Evolutionary conservation across 2,113 vertebrate genomes (phyloP).

Genomic region (Cebidichthys violaceus): DNA sequence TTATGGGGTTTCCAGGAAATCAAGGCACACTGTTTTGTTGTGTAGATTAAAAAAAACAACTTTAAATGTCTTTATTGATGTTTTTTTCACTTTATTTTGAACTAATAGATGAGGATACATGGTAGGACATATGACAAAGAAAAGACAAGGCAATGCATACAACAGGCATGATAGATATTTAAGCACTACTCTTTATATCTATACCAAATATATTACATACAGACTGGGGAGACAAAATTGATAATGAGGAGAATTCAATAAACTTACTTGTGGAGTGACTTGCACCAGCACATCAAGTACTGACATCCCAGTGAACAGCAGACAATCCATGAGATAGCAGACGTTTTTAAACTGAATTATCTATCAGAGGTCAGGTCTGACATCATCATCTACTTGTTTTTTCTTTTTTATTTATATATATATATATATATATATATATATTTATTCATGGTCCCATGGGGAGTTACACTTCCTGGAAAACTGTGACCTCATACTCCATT

Average conservation of each 20-base stretch:
- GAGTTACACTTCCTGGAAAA: not conserved
- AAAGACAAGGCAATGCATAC: not conserved
- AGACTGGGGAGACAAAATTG: not conserved
- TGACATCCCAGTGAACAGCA: not conserved
- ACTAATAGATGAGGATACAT: conserved; percentile 1
- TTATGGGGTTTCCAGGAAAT: not conserved
- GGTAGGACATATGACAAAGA: not conserved
- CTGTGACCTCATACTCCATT: not conserved
- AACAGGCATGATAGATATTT: not conserved
- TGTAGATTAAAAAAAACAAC: not conserved
- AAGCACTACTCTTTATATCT: not conserved
- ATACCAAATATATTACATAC: not conserved
- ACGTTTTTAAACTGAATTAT: not conserved
- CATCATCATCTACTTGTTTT: not conserved
- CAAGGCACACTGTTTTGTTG: not conserved
- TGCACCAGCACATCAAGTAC: not conserved
- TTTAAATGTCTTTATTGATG: not conserved
- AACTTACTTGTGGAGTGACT: not conserved
- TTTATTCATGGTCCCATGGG: not conserved
- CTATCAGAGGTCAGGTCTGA: not conserved
- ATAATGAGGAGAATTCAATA: not conserved
- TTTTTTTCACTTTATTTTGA: conserved; percentile 5
- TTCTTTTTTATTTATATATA: not conserved
- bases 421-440: not conserved
- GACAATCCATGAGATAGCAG: not conserved